phyloP scores from a whole-genome alignment of 1,140 invertebrate species.

The Portunus trituberculatus region DNA sequence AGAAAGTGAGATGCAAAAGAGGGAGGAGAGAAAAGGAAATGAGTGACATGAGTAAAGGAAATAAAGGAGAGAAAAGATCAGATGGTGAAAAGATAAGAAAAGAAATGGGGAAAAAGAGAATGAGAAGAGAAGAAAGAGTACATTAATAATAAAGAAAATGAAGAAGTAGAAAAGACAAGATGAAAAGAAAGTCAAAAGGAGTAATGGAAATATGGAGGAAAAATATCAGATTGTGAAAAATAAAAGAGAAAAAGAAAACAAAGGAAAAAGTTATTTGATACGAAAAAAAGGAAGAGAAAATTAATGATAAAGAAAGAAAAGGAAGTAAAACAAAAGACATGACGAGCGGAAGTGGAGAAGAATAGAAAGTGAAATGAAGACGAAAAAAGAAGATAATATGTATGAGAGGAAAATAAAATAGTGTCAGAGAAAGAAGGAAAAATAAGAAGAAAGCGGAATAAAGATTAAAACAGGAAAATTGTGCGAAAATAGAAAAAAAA shows the following conservation, averaged over 20 bases:
- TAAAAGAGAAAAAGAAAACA: no score
- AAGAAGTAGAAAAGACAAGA: background rate
- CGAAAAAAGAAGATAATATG: background rate
- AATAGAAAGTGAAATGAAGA: no score
- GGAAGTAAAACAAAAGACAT: no score
- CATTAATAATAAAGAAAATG: background rate
- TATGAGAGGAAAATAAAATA: background rate
- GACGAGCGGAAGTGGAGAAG: no score
- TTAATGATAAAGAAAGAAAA: no score
- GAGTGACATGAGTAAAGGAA: background rate
- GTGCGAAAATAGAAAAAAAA: background rate
- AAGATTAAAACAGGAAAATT: background rate
- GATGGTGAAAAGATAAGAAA: background rate
- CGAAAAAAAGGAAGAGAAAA: no score
- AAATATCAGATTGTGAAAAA: no score
- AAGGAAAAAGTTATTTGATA: no score
- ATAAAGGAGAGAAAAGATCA: background rate
- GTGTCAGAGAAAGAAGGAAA: background rate
- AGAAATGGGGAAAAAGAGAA: background rate
- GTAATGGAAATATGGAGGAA: background rate
- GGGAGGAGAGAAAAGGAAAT: background rate
- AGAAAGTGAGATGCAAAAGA: background rate
- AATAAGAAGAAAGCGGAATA: background rate
- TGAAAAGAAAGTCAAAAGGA: background rate
- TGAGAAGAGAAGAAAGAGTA: no score